Conservation (phyloP, 2,113 vertebrate species). For the Blennius ocellaris region DNA sequence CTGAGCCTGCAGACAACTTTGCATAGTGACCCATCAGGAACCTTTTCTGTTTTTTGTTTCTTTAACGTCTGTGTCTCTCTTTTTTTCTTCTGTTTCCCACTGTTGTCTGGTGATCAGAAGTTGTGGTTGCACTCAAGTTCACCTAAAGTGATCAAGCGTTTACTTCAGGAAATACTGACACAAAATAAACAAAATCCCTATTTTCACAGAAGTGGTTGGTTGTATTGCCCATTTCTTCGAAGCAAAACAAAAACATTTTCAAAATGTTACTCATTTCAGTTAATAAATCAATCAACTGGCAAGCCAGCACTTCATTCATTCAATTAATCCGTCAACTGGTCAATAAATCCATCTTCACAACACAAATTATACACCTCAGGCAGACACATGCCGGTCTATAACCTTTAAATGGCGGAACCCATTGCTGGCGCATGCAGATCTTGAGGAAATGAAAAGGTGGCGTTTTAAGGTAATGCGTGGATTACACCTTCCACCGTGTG, state of each 20-base stretch:
- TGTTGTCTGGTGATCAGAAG: not conserved
- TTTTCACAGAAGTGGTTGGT: constrained; percentile 20
- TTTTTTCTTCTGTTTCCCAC: not conserved
- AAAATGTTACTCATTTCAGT: constrained; percentile 8
- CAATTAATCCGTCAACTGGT: constrained; percentile 18
- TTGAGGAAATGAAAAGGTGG: constrained; percentile 47
- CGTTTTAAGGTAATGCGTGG: constrained; percentile 22
- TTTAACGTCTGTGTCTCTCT: not conserved
- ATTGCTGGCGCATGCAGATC: constrained; percentile 43
- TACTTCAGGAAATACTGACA: too few relatives aligned
- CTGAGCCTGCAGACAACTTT: constrained; percentile 10
- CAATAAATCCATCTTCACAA: constrained; percentile 40
- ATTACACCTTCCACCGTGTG: constrained; percentile 40
- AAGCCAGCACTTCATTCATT: not conserved
- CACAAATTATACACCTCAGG: not conserved
- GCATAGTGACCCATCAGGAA: too few relatives aligned
- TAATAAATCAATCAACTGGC: constrained; percentile 31
- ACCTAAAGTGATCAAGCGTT: not conserved
- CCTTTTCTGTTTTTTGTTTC: not conserved
- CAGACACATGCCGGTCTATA: not conserved
- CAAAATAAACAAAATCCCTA: not conserved
- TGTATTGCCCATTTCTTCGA: not conserved
- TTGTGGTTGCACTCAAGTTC: not conserved
- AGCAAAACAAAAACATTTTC: constrained; percentile 16
- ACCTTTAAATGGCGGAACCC: constrained; percentile 1